These are phyloP conservation scores for Lobophora halterata DNA, from an alignment of 2,888 invertebrate species.

Conservation along the genomic window DNA sequence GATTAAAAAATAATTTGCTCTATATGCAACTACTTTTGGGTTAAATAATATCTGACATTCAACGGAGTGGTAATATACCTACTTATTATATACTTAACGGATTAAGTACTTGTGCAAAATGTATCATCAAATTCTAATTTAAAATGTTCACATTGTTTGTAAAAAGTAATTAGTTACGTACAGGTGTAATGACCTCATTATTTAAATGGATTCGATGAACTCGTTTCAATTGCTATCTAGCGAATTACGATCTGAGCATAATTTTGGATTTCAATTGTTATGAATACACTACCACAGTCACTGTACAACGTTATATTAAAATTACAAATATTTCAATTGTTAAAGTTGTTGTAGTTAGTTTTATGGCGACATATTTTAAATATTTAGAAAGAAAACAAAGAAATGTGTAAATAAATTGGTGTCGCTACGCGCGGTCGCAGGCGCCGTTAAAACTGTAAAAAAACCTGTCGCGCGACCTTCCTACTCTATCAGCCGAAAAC, in stretches of 20 bases:
- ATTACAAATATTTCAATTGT: background rate
- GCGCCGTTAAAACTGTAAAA: slow-evolving; percentile 78
- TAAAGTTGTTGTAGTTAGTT: background rate
- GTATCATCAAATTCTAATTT: background rate
- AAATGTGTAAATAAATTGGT: slow-evolving; percentile 44
- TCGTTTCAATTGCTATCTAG: slow-evolving; percentile 24
- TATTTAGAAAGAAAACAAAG: slow-evolving; percentile 43
- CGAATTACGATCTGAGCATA: slow-evolving; percentile 22
- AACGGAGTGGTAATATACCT: too few relatives aligned
- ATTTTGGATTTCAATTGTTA: slow-evolving; percentile 17
- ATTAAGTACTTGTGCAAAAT: slow-evolving; percentile 5
- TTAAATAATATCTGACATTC: too few relatives aligned
- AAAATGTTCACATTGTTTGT: background rate
- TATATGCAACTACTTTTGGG: too few relatives aligned
- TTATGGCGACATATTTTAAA: background rate
- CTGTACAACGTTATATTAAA: background rate
- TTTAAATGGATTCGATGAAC: slow-evolving; percentile 30
- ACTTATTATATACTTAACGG: too few relatives aligned
- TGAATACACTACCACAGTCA: too few relatives aligned
- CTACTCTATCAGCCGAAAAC: slow-evolving; percentile 65
- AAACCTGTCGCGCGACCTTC: slow-evolving; percentile 73
- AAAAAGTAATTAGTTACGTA: slow-evolving; percentile 13
- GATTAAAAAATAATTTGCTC: too few relatives aligned
- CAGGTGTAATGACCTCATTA: slow-evolving; percentile 35
- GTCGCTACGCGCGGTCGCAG: slow-evolving; percentile 44